Evolutionary conservation across 2,888 invertebrate genomes (phyloP), one percentile per base, ranked within the genome.

Genomic region (Watsonalla binaria): DNA sequence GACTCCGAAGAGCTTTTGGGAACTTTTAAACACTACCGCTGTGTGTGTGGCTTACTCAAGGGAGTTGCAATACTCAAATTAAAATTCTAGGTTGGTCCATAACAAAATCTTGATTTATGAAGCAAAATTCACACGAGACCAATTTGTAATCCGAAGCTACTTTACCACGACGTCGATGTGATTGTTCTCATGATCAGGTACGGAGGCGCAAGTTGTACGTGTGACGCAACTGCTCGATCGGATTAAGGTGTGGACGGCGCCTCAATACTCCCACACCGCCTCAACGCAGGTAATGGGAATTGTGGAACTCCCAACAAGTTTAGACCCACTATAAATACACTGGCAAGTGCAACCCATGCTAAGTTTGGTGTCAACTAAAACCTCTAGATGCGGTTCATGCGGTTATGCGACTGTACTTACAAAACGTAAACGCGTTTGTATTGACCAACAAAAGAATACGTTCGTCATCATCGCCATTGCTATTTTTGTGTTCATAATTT

Each of bases 161-260:
- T 42, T 42, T 42, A 42, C 11, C 42, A 42, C 42, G 42, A 8
- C 11, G 11, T 53, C 54, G 52, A 68, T 62, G 65, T 60, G 66
- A 65, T 57, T 62, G 54, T 65, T 62, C 61, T 63, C 59, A 57
- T 61, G 56, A 39, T 37, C 37, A 37, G 35, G 50, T 6, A 24
- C 24, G 13, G 57, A 56, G 48, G 53, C 42, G 50, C 47, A 13
- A 33, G 45, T 24, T 14, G 42, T 6, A 8, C n/a, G 34, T 35
- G 13, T 50, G 37, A 39, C 24, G 46, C 45, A 53, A 49, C 49
- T 24, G 37, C 33, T 39, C 46, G 46, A 50, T 46, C 46, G 13
- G 39, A 46, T 35, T 35, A 46, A 49, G 53, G 53, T 45, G 53
- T 50, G 46, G 46, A 53, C n/a, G 50, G 46, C 53, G 49, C 45